phyloP scores from a whole-genome alignment of 2,888 invertebrate species.

The Morpho helenor region DNA sequence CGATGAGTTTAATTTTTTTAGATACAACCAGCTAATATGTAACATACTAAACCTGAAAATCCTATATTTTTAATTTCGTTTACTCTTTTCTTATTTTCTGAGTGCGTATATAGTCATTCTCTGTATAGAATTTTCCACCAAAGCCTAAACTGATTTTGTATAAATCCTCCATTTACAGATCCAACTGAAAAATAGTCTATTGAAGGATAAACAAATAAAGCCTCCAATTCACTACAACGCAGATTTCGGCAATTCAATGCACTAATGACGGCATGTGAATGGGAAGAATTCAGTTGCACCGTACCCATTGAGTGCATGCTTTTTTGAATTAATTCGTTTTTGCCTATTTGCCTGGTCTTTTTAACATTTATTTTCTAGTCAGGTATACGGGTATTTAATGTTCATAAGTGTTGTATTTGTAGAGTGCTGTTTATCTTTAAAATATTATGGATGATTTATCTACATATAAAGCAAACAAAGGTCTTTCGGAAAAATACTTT shows the following conservation, averaged over 20 bases:
- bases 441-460: not conserved
- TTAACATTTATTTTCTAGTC: conserved; percentile 26
- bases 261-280: conserved; percentile 61
- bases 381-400: conserved; percentile 21
- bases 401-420: conserved; percentile 16
- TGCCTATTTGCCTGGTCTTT: conserved; percentile 37
- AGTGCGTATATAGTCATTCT: conserved; percentile 22
- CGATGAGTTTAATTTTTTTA: too few species aligned
- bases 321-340: conserved; percentile 33
- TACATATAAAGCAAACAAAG: not conserved
- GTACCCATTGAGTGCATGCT: conserved; percentile 32
- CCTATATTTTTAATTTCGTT: too few species aligned
- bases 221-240: conserved; percentile 42
- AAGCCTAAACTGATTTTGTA: conserved; percentile 27
- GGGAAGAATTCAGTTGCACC: conserved; percentile 50
- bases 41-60: too few species aligned
- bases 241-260: conserved; percentile 69
- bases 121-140: conserved; percentile 22
- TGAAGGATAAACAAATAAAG: conserved; percentile 29
- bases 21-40: too few species aligned
- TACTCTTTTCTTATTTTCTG: conserved; percentile 1
- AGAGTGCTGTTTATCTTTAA: conserved; percentile 2
- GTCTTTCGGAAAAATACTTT: too few species aligned
- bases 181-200: conserved; percentile 26
- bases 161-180: conserved; percentile 22